These are phyloP conservation scores for Chunga burmeisteri DNA, from an alignment of 2,113 vertebrate species.

Conservation along the genomic window DNA sequence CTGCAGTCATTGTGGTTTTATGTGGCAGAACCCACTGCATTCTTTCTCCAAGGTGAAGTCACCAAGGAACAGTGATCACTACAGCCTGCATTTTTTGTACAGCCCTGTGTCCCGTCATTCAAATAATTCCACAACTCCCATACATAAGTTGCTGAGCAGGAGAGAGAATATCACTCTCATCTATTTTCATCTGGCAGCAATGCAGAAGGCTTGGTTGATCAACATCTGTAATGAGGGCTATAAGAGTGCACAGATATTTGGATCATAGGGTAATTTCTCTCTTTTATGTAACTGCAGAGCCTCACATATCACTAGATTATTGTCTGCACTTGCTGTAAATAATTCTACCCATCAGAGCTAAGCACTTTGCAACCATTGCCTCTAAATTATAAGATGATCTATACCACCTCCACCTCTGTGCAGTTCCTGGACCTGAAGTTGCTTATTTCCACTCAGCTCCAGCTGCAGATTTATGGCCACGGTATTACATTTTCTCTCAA, in stretches of 20 bases:
- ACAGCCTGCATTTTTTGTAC: not conserved
- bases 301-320: slow-evolving; percentile 31
- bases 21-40: not conserved
- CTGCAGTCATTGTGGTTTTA: not conserved
- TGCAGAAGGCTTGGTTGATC: slow-evolving; percentile 9
- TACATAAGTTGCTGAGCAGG: not conserved
- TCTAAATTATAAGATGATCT: slow-evolving; percentile 47
- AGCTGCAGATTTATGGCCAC: not conserved
- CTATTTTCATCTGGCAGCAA: not conserved
- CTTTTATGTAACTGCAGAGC: slow-evolving; percentile 42
- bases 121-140: not conserved
- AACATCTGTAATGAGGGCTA: not conserved
- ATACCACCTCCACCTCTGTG: not conserved
- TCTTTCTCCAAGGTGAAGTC: not conserved
- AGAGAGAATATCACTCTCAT: not conserved
- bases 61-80: not conserved
- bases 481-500: slow-evolving; percentile 8
- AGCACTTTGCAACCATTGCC: slow-evolving; percentile 18
- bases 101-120: not conserved
- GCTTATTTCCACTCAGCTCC: not conserved
- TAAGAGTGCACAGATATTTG: slow-evolving; percentile 22
- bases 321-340: slow-evolving; percentile 37
- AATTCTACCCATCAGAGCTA: slow-evolving; percentile 15
- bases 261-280: slow-evolving; percentile 55
- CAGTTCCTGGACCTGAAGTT: not conserved